Percentiles rank a stretch among this genome's conserved stretches.
These are phyloP conservation scores for Heteropelma amictum DNA, from an alignment of 2,888 invertebrate genomes.

Conservation along the genomic window DNA sequence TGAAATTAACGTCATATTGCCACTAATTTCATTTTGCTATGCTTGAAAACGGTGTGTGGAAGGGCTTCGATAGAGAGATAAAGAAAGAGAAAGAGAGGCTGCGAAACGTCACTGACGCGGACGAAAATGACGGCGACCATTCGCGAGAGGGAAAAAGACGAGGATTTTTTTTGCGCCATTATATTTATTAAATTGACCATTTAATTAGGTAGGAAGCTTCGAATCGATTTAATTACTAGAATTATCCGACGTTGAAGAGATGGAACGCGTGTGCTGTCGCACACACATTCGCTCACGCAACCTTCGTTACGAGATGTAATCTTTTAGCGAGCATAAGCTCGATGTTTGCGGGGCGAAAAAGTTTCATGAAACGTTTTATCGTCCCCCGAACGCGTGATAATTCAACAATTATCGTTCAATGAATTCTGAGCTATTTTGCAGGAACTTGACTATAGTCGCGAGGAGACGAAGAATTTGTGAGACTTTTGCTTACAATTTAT, in stretches of 20 bases:
- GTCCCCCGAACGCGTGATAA: conserved; percentile 14
- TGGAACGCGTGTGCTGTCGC: conserved; percentile 1
- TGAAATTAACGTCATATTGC: too few species aligned
- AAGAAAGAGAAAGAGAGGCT: too few species aligned
- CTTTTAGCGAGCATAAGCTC: too few species aligned
- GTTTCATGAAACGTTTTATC: too few species aligned
- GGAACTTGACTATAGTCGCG: too few species aligned
- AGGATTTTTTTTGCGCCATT: not conserved
- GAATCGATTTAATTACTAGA: conserved; percentile 18
- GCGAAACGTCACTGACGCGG: too few species aligned
- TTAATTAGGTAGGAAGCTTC: not conserved
- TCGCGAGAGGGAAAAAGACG: not conserved
- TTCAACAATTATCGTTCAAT: conserved; percentile 7
- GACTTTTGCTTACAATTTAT: too few species aligned
- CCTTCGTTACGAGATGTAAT: conserved; percentile 10
- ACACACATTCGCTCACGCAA: conserved; percentile 28
- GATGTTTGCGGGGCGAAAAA: too few species aligned
- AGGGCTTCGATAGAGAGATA: too few species aligned
- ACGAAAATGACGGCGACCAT: not conserved
- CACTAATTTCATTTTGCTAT: too few species aligned
- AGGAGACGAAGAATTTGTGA: too few species aligned
- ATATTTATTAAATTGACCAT: not conserved
- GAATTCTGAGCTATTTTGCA: not conserved
- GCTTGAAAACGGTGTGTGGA: too few species aligned
- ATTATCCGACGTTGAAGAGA: conserved; percentile 9